Percentiles rank a stretch among this genome's conserved stretches.
phyloP scores from a whole-genome alignment of 2,113 vertebrate species.

The Thymallus thymallus region DNA sequence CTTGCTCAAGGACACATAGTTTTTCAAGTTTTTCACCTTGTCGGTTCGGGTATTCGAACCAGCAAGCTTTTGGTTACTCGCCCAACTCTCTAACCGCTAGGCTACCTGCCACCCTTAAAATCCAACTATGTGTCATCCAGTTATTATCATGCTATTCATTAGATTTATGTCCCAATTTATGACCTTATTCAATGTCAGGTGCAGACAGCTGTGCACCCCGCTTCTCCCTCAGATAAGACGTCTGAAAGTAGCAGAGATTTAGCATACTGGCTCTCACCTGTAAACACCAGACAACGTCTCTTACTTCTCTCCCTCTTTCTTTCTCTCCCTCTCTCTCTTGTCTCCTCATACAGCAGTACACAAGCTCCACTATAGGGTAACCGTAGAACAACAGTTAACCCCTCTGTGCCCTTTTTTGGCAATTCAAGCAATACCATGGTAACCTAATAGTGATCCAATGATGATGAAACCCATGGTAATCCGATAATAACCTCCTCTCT shows the following conservation, averaged over 20 bases:
- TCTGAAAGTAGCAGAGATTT: background rate
- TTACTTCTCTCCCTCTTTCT: background rate
- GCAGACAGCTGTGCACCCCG: background rate
- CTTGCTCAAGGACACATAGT: too few species aligned
- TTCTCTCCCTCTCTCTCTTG: background rate
- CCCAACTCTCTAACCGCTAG: too few species aligned
- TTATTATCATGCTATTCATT: background rate
- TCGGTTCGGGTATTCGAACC: too few species aligned
- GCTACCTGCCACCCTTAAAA: too few species aligned
- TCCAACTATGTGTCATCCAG: background rate
- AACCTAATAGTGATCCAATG: background rate
- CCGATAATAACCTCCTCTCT: conserved; percentile 12
- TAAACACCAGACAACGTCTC: background rate
- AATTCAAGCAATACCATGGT: background rate
- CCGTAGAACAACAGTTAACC: background rate
- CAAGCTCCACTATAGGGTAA: background rate
- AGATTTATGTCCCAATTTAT: background rate
- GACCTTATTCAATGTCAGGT: background rate
- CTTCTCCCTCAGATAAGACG: background rate
- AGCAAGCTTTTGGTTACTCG: too few species aligned
- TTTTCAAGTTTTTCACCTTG: too few species aligned
- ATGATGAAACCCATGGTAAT: background rate
- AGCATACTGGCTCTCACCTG: background rate
- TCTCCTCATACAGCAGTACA: background rate
- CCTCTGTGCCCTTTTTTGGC: background rate